Evolutionary conservation across 2,797 vertebrate species (phyloP).

Genomic region (Manis javanica): DNA sequence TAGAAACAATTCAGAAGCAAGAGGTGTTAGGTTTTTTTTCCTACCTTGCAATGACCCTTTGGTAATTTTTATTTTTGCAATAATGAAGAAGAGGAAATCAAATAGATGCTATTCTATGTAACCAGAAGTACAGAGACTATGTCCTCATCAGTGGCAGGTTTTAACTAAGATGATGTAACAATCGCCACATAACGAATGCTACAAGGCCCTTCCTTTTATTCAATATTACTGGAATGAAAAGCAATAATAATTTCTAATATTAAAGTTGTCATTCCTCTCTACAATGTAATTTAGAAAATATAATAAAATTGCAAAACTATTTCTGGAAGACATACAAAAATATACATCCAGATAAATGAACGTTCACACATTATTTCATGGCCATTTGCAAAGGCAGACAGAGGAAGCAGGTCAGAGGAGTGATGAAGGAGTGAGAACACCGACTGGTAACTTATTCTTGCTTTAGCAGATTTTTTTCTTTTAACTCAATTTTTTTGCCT

Average conservation of each 20-base stretch:
- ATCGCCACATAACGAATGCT: not conserved
- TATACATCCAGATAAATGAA: not conserved
- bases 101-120: not conserved
- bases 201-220: not conserved
- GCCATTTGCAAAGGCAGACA: not conserved
- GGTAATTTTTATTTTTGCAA: conserved; percentile 60
- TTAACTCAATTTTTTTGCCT: not conserved
- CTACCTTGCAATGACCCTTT: not conserved
- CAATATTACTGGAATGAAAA: not conserved
- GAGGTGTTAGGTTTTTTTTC: conserved; percentile 30
- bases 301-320: not conserved
- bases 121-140: not conserved
- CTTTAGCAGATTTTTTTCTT: not conserved
- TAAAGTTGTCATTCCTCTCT: conserved; percentile 37
- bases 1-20: conserved; percentile 40
- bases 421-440: not conserved
- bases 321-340: not conserved
- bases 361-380: not conserved
- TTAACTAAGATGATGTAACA: not conserved
- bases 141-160: not conserved
- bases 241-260: conserved; percentile 31
- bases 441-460: not conserved
- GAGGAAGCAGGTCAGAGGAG: not conserved
- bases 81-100: not conserved
- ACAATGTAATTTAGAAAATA: conserved; percentile 29